These are phyloP conservation scores for Sapayoa aenigma DNA, from an alignment of 2,113 vertebrate species.

Conservation along the genomic window DNA sequence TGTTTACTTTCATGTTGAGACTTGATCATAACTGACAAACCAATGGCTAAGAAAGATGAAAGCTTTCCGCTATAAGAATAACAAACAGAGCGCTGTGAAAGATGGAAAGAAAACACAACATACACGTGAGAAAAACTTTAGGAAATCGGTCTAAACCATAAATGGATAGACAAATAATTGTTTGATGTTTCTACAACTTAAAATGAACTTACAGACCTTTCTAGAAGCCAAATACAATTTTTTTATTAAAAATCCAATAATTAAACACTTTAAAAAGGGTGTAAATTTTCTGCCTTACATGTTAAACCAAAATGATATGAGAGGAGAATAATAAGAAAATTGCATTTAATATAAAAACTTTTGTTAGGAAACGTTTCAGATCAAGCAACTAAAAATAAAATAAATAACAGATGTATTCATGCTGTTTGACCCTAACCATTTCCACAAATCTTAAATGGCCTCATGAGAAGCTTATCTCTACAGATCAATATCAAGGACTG, in stretches of 20 bases:
- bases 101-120: not conserved
- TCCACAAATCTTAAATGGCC: not conserved
- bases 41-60: not conserved
- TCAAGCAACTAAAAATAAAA: not conserved
- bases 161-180: not conserved
- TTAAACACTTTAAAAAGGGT: not conserved
- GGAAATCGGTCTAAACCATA: not conserved
- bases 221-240: not conserved
- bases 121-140: not conserved
- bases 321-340: not conserved
- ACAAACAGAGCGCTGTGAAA: not conserved
- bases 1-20: slow-evolving; percentile 16
- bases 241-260: not conserved
- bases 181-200: not conserved
- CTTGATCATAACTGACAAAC: slow-evolving; percentile 15
- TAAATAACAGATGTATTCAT: not conserved
- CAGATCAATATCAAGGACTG: not conserved
- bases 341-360: not conserved
- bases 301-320: not conserved
- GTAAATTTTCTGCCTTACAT: not conserved
- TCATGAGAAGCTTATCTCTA: not conserved
- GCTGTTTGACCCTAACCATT: not conserved
- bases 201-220: not conserved
- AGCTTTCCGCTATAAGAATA: slow-evolving; percentile 19
- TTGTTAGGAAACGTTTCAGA: not conserved